Percentiles rank a stretch among this genome's conserved stretches.
Evolutionary conservation across 2,113 vertebrate species (phyloP).

Genomic region (Monopterus albus): DNA sequence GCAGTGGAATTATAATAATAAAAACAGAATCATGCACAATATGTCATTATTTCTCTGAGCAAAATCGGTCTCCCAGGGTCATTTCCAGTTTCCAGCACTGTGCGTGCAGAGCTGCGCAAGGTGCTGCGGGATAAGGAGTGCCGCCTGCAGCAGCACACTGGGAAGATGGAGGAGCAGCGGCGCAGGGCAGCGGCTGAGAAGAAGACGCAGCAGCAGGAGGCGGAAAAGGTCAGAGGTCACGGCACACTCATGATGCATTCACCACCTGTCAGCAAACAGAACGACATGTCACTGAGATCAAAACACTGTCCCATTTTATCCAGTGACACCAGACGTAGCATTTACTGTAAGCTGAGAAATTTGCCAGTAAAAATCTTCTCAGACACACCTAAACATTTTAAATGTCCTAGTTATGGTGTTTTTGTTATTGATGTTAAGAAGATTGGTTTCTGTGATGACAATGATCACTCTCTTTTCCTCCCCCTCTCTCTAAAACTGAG

Average conservation of each 20-base stretch:
- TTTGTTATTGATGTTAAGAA: no score
- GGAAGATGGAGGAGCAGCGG: constrained; percentile 88
- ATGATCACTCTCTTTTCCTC: not conserved
- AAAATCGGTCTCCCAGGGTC: no score
- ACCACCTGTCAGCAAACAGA: not conserved
- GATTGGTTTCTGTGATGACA: no score
- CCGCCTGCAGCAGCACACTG: constrained; percentile 88
- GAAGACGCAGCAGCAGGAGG: constrained; percentile 87
- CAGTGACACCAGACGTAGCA: no score
- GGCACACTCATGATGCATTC: not conserved
- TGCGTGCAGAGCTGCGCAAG: constrained; percentile 82
- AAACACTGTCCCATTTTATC: not conserved
- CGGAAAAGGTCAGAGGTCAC: constrained; percentile 88
- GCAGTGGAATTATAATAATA: no score
- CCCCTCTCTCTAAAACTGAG: not conserved
- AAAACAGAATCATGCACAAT: no score
- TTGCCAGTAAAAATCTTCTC: no score
- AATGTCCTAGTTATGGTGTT: no score
- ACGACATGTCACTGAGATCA: not conserved
- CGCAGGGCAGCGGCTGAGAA: constrained; percentile 89
- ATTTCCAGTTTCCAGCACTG: no score
- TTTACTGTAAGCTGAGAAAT: no score
- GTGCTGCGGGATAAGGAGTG: constrained; percentile 89
- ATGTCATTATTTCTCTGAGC: no score
- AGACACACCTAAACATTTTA: no score